Evolutionary conservation across 2,797 vertebrate genomes (phyloP), one percentile per base, ranked within the genome.

Genomic region (Myripristis murdjan): DNA sequence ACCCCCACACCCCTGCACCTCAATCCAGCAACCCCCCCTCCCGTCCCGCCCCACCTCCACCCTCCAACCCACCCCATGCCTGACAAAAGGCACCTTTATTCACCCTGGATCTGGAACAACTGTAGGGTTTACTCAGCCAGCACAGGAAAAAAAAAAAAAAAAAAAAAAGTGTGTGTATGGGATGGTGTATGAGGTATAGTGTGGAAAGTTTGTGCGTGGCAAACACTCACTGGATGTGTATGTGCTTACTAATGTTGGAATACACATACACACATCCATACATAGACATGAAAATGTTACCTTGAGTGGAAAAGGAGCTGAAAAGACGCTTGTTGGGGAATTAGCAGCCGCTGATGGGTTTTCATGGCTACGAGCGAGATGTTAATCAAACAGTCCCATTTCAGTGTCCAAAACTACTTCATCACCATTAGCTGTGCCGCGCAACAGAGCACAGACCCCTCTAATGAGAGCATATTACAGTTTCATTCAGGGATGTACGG

Each of bases 31-130:
- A 91, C 92, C 73, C 70, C 70, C 73, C 91, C 82, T 70, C 90
- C 84, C 76, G 84, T 71, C 88, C 79, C 3, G 92, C 67, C 86
- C 88, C 79, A 86, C 62, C 14, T 73, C 90, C 72, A 10, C 84
- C 85, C 92, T 74, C 73, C 74, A 72, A 68, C 81, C 77, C 78
- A 83, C 91, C 83, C 91, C 70, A 28, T 85, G 22, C 79, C 64
- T 91, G 90, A 98, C 97, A 98, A 98, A 95, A 96, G 90, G 96
- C 96, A 96, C 97, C 97, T 97, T 98, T 98, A 96, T 97, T 95
- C 95, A 85, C 77, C 80, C 74, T 78, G 83, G 53, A 85, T 82
- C 88, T 88, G 90, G 91, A 92, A 89, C 81, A 79, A 74, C 80
- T 74, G 87, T 60, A 47, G 75, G 85, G 82, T 92, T 91, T 92